Evolutionary conservation across 2,888 invertebrate species (phyloP).

Genomic region (Fragum fragum): DNA sequence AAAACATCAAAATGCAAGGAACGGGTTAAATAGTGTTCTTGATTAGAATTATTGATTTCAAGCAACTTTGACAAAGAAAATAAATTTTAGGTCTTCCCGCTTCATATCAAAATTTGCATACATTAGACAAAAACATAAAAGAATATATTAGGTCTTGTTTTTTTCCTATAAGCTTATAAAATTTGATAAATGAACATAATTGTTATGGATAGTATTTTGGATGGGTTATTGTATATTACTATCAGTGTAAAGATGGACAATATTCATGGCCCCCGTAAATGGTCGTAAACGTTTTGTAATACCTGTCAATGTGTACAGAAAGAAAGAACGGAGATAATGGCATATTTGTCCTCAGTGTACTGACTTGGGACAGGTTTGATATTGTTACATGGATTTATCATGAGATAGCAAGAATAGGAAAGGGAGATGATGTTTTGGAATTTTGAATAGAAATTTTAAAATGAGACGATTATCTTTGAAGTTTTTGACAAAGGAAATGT

Average conservation of each 20-base stretch:
- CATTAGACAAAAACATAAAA: no score
- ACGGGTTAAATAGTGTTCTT: no score
- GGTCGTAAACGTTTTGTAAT: conserved; percentile 14
- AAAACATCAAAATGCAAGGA: no score
- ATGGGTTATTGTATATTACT: not conserved
- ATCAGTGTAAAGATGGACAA: not conserved
- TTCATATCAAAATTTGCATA: no score
- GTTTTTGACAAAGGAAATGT: conserved; percentile 63
- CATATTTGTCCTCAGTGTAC: conserved; percentile 4
- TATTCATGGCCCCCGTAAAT: not conserved
- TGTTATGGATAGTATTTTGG: not conserved
- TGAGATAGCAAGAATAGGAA: not conserved
- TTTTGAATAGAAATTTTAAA: conserved; percentile 17
- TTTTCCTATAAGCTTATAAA: no score
- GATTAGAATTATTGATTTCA: no score
- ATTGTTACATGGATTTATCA: not conserved
- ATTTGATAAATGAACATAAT: no score
- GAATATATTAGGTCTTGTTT: no score
- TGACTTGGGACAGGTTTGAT: not conserved
- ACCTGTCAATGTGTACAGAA: conserved; percentile 15
- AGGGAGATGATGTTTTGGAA: not conserved
- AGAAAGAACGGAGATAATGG: not conserved
- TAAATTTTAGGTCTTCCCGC: no score
- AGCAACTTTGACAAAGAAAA: no score
- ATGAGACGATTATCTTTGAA: conserved; percentile 62